Conservation (phyloP, 2,888 invertebrate species). For the Thalpophila matura region DNA sequence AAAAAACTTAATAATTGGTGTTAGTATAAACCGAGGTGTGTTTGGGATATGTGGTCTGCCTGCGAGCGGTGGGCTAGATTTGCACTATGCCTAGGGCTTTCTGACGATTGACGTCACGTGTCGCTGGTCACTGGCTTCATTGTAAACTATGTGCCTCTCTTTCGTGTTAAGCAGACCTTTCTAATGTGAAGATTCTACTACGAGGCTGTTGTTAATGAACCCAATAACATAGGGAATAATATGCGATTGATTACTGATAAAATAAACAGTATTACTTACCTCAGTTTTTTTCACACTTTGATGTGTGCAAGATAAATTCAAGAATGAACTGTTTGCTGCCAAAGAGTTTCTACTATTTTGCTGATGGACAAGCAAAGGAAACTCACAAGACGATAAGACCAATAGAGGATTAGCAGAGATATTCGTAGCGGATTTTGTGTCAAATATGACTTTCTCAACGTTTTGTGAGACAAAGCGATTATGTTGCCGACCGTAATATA, state of each 20-base stretch:
- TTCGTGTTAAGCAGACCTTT: slow-evolving; percentile 8
- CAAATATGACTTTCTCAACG: no score
- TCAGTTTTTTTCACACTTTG: no score
- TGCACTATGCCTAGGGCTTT: slow-evolving; percentile 72
- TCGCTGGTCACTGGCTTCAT: slow-evolving; percentile 56
- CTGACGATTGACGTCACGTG: slow-evolving; percentile 54
- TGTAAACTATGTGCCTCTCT: slow-evolving; percentile 45
- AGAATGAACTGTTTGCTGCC: no score
- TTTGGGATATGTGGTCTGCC: slow-evolving; percentile 88
- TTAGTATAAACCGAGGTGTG: slow-evolving; percentile 85
- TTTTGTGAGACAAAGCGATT: no score
- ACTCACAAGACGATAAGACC: no score
- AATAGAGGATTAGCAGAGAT: no score
- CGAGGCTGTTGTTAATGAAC: slow-evolving; percentile 15
- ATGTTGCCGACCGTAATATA: no score
- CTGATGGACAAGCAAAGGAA: no score
- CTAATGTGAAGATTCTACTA: slow-evolving; percentile 12
- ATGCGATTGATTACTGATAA: not conserved
- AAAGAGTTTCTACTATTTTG: no score
- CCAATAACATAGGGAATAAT: not conserved
- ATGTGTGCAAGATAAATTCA: no score
- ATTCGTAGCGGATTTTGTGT: no score
- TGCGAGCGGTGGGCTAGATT: slow-evolving; percentile 75
- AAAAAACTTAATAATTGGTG: slow-evolving; percentile 78
- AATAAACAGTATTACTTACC: slow-evolving; percentile 15